phyloP scores from a whole-genome alignment of 2,888 invertebrate genomes.

The Chymomyza amoena region DNA sequence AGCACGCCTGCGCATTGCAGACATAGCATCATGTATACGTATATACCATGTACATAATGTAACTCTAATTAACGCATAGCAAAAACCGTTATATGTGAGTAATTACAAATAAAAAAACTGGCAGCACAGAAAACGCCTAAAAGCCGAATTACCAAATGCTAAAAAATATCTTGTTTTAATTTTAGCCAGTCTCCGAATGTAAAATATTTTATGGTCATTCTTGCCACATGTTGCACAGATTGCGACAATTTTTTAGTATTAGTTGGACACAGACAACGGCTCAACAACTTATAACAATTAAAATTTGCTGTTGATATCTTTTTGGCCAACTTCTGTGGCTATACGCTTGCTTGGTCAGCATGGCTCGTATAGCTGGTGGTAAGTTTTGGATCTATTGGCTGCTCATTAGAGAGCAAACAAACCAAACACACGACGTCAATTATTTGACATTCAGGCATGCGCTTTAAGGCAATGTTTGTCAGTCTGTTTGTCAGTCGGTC shows the following conservation, averaged over 20 bases:
- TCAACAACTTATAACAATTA: not conserved
- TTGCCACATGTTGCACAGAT: slow-evolving; percentile 48
- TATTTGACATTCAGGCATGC: not conserved
- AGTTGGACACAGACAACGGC: not conserved
- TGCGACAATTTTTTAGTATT: not conserved
- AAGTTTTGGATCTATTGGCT: not conserved
- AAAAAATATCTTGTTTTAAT: slow-evolving; percentile 22
- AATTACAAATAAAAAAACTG: not conserved
- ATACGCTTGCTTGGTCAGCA: not conserved
- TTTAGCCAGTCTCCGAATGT: slow-evolving; percentile 55
- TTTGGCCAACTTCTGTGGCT: not conserved
- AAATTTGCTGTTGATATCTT: not conserved
- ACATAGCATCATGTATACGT: not conserved
- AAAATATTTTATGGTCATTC: slow-evolving; percentile 58
- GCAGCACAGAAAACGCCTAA: not conserved
- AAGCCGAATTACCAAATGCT: not conserved
- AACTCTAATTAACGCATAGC: not conserved
- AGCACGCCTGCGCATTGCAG: not conserved
- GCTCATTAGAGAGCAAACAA: slow-evolving; percentile 6
- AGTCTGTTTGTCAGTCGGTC: too few relatives aligned
- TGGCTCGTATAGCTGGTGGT: not conserved
- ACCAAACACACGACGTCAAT: not conserved
- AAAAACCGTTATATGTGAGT: not conserved
- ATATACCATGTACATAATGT: not conserved
- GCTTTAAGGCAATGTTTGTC: not conserved